phyloP scores from a whole-genome alignment of 1,140 invertebrate genomes.

The honey bee (Apis mellifera) region Amel_HAv3.1 CM009931.2:14800001-14800500 shows the following conservation, averaged over 20 bases:
- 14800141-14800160: constrained; percentile 25
- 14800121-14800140: constrained; percentile 14
- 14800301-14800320: background rate
- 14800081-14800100: background rate
- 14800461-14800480: background rate
- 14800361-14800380: background rate
- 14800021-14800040: background rate
- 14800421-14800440: background rate
- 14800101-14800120: constrained; percentile 7
- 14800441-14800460: background rate
- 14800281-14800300: background rate
- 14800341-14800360: background rate
- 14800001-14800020: background rate
- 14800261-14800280: too few species aligned
- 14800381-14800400: background rate
- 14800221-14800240: background rate
- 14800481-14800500: background rate
- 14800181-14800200: background rate
- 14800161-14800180: constrained; percentile 48
- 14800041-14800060: background rate
- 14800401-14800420: background rate
- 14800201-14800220: constrained; percentile 7
- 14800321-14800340: background rate
- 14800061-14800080: background rate
- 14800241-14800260: too few species aligned